Base-by-base conservation (phyloP, 2,888 invertebrate genomes). In the Cheilosia impressa region DNA sequence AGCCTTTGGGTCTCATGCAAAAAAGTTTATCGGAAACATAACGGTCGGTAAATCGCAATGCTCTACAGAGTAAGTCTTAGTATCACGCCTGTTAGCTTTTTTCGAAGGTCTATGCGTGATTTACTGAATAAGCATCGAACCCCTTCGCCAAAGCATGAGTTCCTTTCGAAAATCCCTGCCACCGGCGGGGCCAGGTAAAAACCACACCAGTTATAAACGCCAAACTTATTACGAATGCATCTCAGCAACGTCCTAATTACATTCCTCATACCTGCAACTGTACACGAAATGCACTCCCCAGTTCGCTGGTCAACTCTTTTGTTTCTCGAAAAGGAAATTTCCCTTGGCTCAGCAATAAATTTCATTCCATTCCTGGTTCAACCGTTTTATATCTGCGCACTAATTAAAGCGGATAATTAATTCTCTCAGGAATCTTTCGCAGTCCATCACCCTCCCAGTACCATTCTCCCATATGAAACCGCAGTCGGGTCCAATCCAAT, bases 381-480 rank as follows among this genome's bases (percentile, higher is more conserved):
- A 17, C 45, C 7, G 53, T 53, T 31, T 34, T 57, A 31, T 22
- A 47, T 58, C 52, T 15, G 45, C 6, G 2, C 7, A 57, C 31
- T 75, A 58, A 75, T 75, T 66, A 66, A 58, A 45, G 38, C 27
- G 34, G 41, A 27, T 69, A 77, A 77, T 69, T 77, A 69, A 77
- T 34, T 68, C 77, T 77, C 77, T 17, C 19, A 77, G 77, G 68
- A 66, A 60, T 76, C 50, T 43, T 10, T 9, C 3, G 45, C 22
- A 38, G 58, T 27, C 52, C 71, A 41, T 41, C 71, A 17, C 38
- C 38, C 50, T 60, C 17, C 17, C 13, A 52, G 22, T 52, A 13
- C 22, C 47, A 17, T n/a, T 15, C n/a, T 6, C 15, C 50, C 43
- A 57, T 38, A 57, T 47, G 15, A 66, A 41, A 19, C 38, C 57